Evolutionary conservation across 2,888 invertebrate genomes (phyloP), one percentile per base, ranked within the genome.

Genomic region (Eumacrocentrus americanus): DNA sequence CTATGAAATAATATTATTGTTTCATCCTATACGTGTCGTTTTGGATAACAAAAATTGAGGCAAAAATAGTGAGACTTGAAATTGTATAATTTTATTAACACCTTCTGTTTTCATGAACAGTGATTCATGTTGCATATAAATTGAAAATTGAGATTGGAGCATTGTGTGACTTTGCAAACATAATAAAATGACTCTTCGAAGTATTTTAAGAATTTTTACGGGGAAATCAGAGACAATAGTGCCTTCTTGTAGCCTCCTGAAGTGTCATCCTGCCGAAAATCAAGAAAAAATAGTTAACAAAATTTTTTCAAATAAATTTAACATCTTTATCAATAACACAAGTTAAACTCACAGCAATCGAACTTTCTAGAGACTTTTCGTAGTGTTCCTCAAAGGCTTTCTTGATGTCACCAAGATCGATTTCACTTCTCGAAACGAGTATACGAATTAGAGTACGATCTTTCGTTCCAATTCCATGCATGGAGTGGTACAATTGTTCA

Each of bases 171-270:
- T 16, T 40, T 40, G 18, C 18, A 7, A 40, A 2, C 9, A 40
- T 40, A 9, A 42, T 18, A 6, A 40, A 40, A 37, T 37, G n/a
- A 14, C 1, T 5, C 6, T 16, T 16, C 2, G 3, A 2, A 9
- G 18, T 42, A 7, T 2, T 18, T 2, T 18, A 11, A 3, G 7
- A 7, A 1, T 9, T 18, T 42, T 76, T 76, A 82, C 79, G 88
- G 88, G 81, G 88, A 90, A 83, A 92, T 87, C 82, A 95, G 85
- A 76, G 93, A 90, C 83, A 95, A 87, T 80, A 95, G 88, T 78
- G 92, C 89, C 85, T 90, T 91, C 86, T 90, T 94, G 88, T 94
- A 95, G 86, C 95, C 93, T 75, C 95, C 95, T 77, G 93, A 92
- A 69, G 94, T 94, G 84, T 95, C 95, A 77, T 89, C 92, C 92